Percentiles rank a stretch among this genome's conserved stretches.
Evolutionary conservation across 2,888 invertebrate species (phyloP).

Genomic region (Syrphus vitripennis): DNA sequence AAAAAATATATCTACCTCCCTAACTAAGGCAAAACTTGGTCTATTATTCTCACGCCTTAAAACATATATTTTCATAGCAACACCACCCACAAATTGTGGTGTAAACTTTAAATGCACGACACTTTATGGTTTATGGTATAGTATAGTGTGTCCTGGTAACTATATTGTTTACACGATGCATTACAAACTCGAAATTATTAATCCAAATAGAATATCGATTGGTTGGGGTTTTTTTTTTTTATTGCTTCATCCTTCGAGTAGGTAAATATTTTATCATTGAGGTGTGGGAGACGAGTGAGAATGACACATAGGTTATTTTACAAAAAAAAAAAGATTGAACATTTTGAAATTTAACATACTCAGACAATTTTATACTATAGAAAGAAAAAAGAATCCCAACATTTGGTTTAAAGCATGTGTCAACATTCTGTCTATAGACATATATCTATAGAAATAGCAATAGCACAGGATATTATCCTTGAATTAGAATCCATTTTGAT

Average conservation of each 20-base stretch:
- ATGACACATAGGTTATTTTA: background rate
- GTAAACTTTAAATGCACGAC: slow-evolving; percentile 18
- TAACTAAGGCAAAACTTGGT: background rate
- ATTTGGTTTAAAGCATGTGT: background rate
- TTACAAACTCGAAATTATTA: slow-evolving; percentile 22
- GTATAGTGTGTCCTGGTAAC: slow-evolving; percentile 4
- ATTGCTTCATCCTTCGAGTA: background rate
- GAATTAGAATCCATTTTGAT: slow-evolving; percentile 37
- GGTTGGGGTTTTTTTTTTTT: background rate
- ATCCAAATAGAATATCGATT: slow-evolving; percentile 33
- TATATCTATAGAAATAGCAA: background rate
- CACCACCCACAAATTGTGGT: slow-evolving; percentile 41
- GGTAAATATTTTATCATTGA: background rate
- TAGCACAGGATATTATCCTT: slow-evolving; percentile 19
- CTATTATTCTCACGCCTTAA: background rate
- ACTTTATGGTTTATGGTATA: too few species aligned
- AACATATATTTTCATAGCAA: slow-evolving; percentile 27
- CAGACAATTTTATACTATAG: too few species aligned
- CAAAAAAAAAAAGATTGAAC: background rate
- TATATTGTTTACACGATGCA: slow-evolving; percentile 28
- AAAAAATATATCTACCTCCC: background rate
- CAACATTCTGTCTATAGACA: background rate
- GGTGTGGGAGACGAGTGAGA: background rate
- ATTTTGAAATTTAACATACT: background rate
- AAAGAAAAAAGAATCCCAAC: background rate